Evolutionary conservation across 2,797 vertebrate genomes (phyloP).

Genomic region (Anomalospiza imberbis): DNA sequence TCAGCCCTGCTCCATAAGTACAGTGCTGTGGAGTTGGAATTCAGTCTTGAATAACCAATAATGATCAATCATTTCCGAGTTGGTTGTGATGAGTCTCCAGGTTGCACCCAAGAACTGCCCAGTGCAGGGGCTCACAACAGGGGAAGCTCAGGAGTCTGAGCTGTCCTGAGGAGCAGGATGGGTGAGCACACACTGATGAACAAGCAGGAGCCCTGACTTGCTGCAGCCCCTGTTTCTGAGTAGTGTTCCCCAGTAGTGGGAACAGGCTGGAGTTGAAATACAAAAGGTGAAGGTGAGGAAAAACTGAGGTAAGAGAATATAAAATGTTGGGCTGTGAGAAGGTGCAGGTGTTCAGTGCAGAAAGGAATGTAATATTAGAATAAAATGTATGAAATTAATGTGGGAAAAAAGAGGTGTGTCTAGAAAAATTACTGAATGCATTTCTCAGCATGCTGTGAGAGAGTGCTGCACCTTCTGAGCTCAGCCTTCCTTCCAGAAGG

Average conservation of each 20-base stretch:
- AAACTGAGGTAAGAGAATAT: background rate
- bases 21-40: background rate
- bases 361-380: background rate
- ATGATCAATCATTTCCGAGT: background rate
- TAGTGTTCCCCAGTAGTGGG: background rate
- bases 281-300: background rate
- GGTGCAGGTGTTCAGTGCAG: background rate
- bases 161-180: background rate
- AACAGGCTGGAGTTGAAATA: background rate
- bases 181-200: background rate
- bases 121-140: too few species aligned
- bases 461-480: background rate
- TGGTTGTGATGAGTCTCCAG: rapidly evolving
- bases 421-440: background rate
- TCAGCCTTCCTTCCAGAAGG: background rate
- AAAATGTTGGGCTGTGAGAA: background rate
- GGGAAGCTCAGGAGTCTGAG: background rate
- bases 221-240: background rate
- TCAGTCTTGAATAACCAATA: background rate
- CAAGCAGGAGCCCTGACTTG: background rate
- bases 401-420: background rate
- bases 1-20: background rate
- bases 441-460: background rate
- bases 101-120: background rate
- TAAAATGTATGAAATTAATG: background rate